Evolutionary conservation across 2,113 vertebrate genomes (phyloP).

Genomic region (Pipra filicauda): DNA sequence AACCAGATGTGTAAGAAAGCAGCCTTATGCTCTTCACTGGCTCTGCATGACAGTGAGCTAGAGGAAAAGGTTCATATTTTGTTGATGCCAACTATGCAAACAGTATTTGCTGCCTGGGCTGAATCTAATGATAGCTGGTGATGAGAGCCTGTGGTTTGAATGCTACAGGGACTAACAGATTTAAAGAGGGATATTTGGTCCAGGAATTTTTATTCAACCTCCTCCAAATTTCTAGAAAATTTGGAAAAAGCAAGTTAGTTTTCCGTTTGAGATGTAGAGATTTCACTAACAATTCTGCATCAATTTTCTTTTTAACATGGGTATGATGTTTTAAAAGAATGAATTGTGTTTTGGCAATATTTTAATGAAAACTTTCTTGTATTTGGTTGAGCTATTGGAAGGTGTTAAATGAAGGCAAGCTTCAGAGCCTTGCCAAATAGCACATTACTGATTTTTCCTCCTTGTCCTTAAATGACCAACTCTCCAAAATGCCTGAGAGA

Average conservation of each 20-base stretch:
- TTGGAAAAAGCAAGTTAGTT: not conserved
- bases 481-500: not conserved
- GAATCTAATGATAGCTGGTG: not conserved
- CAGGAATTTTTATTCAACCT: constrained; percentile 3
- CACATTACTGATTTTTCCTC: not conserved
- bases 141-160: not conserved
- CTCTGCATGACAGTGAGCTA: not conserved
- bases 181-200: not conserved
- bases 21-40: not conserved
- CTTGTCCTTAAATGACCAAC: not conserved
- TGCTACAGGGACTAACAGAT: not conserved
- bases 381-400: not conserved
- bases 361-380: not conserved
- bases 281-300: not conserved
- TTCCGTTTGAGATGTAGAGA: not conserved
- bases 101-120: not conserved
- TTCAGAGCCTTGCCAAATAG: not conserved
- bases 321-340: not conserved
- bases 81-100: not conserved
- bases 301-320: not conserved
- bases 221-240: not conserved
- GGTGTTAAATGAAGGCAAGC: not conserved
- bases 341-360: not conserved
- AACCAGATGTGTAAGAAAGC: not conserved
- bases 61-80: not conserved